A percentile compares a stretch with the other conserved stretches of the same genome.
These are phyloP conservation scores for Drosophila tropicalis DNA, from an alignment of 1,140 invertebrate species.

Conservation along the genomic window DNA sequence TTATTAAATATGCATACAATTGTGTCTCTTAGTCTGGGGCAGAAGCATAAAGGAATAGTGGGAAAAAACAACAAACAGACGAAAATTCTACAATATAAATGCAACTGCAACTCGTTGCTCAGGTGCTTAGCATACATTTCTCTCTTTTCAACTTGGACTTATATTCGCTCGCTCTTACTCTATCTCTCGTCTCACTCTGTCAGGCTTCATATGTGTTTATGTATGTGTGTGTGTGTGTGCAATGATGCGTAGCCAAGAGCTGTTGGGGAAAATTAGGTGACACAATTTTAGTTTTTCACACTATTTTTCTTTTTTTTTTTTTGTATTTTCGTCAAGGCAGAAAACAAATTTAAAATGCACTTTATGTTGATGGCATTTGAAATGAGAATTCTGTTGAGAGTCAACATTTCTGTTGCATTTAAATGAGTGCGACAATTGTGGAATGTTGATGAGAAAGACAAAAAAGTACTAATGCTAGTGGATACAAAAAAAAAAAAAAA, in stretches of 20 bases:
- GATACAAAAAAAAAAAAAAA: not conserved
- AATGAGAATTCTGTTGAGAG: constrained; percentile 49
- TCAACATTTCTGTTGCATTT: constrained; percentile 12
- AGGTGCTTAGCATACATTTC: constrained; percentile 40
- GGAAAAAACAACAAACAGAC: constrained; percentile 27
- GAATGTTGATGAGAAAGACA: constrained; percentile 11
- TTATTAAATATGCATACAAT: constrained; percentile 79
- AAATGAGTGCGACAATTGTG: constrained; percentile 32
- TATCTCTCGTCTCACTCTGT: not conserved
- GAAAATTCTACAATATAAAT: constrained; percentile 21
- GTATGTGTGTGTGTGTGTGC: constrained; percentile 48
- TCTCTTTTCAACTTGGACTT: not conserved
- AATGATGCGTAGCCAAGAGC: constrained; percentile 65
- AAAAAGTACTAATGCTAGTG: not conserved
- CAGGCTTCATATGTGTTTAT: constrained; percentile 25
- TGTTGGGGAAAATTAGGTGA: constrained; percentile 71
- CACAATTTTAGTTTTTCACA: constrained; percentile 49
- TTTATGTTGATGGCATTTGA: constrained; percentile 65
- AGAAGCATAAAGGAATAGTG: constrained; percentile 30
- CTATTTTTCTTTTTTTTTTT: not conserved
- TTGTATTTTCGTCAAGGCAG: constrained; percentile 25
- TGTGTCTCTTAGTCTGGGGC: constrained; percentile 42
- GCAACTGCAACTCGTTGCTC: constrained; percentile 49
- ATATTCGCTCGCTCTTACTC: not conserved
- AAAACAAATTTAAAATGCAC: constrained; percentile 60